Base-by-base conservation (phyloP, 2,888 invertebrate species). In the Amphipoea oculea region DNA sequence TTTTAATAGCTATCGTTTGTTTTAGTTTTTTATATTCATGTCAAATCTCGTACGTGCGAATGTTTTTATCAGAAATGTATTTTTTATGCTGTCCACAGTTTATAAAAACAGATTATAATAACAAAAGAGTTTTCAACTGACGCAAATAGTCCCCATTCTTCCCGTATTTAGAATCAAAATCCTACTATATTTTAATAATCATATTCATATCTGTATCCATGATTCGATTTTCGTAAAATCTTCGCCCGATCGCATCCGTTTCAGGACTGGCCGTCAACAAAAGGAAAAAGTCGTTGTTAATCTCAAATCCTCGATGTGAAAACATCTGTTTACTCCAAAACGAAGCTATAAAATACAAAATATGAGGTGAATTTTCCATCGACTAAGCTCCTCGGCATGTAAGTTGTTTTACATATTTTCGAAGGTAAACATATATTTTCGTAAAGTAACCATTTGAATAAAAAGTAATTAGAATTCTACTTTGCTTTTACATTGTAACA, bases 211-310 rank as follows among this genome's bases (percentile, higher is more conserved):
- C 78, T 69, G 70, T 82, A 82, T 82, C 65, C 72, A 70, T 76
- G 71, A 86, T 83, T 85, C 82, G 78, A 85, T 88, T 85, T 79
- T 78, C 74, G 51, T 57, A 82, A 87, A 88, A 85, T 86, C 79
- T 84, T 78, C 69, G 45, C 75, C 40, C 75, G 74, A 82, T 86
- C 78, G 81, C 76, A 79, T 79, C 54, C 78, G 74, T 79, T 76
- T 81, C 75, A 77, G 76, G 36, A 74, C 79, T 87, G 81, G 65
- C 70, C 84, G 82, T 48, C 79, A 89, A 89, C 89, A 91, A 90
- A 89, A 90, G 88, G 81, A 89, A 90, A 85, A 84, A 85, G 77
- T 78, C 85, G 85, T 85, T 90, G 89, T 89, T 91, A 91, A 92
- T 88, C 89, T 84, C 76, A 89, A 91, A 89, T 89, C 87, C 88